Evolutionary conservation across 2,888 invertebrate species (phyloP).

Genomic region (Salticus scenicus): DNA sequence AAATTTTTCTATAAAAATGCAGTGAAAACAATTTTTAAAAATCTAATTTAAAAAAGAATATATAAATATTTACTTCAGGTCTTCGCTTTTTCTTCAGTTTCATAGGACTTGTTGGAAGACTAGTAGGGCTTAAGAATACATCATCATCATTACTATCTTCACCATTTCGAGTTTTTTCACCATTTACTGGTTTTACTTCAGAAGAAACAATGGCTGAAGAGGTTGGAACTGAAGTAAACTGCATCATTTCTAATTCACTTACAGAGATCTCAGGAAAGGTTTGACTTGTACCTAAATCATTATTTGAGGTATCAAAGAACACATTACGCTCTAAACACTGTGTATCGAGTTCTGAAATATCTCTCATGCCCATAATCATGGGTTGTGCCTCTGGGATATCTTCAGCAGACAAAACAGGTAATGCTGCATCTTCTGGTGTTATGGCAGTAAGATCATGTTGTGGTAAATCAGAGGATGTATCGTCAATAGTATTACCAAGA

Average conservation of each 20-base stretch:
- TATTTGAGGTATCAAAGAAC: conserved; percentile 50
- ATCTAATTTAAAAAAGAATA: background rate
- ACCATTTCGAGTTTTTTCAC: conserved; percentile 37
- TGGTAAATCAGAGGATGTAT: conserved; percentile 8
- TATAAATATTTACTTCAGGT: conserved; percentile 73
- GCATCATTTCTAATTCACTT: conserved; percentile 68
- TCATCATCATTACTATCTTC: conserved; percentile 83
- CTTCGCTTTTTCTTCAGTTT: conserved; percentile 75
- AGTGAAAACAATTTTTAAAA: no score
- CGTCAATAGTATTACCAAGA: conserved; percentile 20
- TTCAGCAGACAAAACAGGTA: conserved; percentile 62
- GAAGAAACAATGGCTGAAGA: conserved; percentile 29
- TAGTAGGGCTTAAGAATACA: conserved; percentile 85
- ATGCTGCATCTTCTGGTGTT: conserved; percentile 40
- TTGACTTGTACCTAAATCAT: conserved; percentile 28
- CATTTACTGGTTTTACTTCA: conserved; percentile 38
- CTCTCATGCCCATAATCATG: conserved; percentile 80
- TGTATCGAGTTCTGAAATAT: conserved; percentile 51
- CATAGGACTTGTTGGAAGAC: conserved; percentile 79
- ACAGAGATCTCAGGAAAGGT: conserved; percentile 56
- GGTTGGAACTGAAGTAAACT: conserved; percentile 51
- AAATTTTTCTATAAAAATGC: no score
- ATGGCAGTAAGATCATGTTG: conserved; percentile 47
- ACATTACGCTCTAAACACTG: conserved; percentile 47
- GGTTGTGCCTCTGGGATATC: conserved; percentile 61